Evolutionary conservation across 2,888 invertebrate genomes (phyloP), one percentile per base, ranked within the genome.

Genomic region (Troides oblongomaculatus): DNA sequence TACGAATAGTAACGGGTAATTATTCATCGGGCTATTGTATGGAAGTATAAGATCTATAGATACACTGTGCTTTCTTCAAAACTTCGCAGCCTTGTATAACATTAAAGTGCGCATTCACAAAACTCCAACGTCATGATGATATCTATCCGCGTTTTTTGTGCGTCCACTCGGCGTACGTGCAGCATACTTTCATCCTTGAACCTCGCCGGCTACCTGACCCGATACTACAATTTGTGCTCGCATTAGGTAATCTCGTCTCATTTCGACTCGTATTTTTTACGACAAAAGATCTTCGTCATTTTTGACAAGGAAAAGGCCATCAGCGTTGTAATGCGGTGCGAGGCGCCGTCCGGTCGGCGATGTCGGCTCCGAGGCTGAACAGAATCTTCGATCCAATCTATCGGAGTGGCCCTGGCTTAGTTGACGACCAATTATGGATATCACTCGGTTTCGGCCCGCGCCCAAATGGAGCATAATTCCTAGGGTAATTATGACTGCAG

Each of bases 251-350:
- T 88, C 84, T 86, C 81, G 84, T 87, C 89, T 89, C 87, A 85
- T 87, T 88, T 85, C 87, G 84, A 86, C 85, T 85, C 82, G 80
- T 84, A 81, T 91, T 83, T 89, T 90, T 92, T 90, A 89, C 82
- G 84, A 86, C 87, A 86, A 89, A 85, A 86, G 90, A 90, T 92
- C 92, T 90, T 86, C 92, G 91, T 92, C 92, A 92, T 89, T 93
- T 92, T 90, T 92, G 91, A 91, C 92, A 91, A 87, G 91, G 92
- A 91, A 91, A 92, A 90, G 88, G 90, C 90, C 89, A 92, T 93
- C 93, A 92, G 88, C 89, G 80, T 84, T 88, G 88, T 93, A 91
- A 92, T 90, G 86, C 83, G 84, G 81, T 72, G 80, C 75, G 78
- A 84, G 93, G 93, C 92, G 93, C 93, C 93, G 84, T 77, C 74